Evolutionary conservation across 2,113 vertebrate genomes (phyloP).

Genomic region (Galemys pyrenaicus): DNA sequence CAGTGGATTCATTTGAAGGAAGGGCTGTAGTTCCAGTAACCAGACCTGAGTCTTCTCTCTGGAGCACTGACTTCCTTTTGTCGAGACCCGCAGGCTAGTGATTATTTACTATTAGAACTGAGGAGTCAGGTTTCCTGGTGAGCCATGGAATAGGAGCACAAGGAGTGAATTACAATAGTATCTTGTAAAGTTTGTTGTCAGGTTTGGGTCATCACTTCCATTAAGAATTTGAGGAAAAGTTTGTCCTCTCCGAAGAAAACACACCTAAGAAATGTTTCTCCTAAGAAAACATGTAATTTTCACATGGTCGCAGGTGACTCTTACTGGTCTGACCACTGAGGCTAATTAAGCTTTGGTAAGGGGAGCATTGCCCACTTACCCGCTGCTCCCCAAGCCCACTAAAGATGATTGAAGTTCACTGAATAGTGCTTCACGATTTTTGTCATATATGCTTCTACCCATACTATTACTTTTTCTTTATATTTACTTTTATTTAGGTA

Average conservation of each 20-base stretch:
- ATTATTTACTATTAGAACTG: neutral
- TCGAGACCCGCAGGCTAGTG: neutral
- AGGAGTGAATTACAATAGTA: neutral
- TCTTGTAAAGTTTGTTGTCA: neutral
- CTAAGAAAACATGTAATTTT: too few relatives aligned
- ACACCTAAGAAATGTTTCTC: too few relatives aligned
- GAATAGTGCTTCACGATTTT: neutral
- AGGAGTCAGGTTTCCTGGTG: neutral
- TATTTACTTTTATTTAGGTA: neutral
- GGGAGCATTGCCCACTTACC: too few relatives aligned
- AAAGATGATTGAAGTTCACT: neutral
- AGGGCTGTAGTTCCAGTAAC: neutral
- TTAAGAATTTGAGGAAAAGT: constrained; percentile 16
- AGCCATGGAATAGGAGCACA: neutral
- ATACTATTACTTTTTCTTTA: neutral
- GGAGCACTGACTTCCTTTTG: neutral
- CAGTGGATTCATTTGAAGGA: neutral
- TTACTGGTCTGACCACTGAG: neutral
- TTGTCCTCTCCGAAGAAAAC: neutral
- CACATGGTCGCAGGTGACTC: neutral
- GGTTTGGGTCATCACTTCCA: neutral
- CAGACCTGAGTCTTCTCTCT: neutral
- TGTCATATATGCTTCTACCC: neutral
- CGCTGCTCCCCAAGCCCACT: neutral
- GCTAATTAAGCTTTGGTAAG: neutral